A percentile compares a stretch with the other conserved stretches of the same genome.
phyloP scores from a whole-genome alignment of 2,797 vertebrate genomes.

The Botia kubotai region DNA sequence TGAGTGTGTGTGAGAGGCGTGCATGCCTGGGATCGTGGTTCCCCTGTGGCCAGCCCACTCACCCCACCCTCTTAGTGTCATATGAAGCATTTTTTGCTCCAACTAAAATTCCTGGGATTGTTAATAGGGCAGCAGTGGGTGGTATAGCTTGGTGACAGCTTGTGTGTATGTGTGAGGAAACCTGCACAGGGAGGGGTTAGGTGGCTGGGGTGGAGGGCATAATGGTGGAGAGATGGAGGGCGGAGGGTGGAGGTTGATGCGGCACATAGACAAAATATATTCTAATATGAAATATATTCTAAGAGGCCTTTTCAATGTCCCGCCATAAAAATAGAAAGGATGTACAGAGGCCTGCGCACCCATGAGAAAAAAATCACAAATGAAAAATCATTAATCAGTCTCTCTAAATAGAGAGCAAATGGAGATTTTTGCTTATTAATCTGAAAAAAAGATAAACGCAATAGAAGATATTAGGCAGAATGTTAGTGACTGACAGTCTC shows the following conservation, averaged over 20 bases:
- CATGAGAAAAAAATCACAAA: not conserved
- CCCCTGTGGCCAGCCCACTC: slow-evolving; percentile 34
- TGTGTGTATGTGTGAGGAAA: slow-evolving; percentile 43
- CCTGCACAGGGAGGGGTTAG: slow-evolving; percentile 70
- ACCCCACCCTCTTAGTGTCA: slow-evolving; percentile 54
- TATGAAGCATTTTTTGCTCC: slow-evolving; percentile 55
- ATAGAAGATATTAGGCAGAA: too few species aligned
- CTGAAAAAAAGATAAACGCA: too few species aligned
- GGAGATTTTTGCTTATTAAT: not conserved
- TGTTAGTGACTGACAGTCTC: too few species aligned
- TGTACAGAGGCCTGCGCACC: not conserved
- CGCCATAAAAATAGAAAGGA: not conserved
- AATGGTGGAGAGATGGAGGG: slow-evolving; percentile 75
- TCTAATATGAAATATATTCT: too few species aligned
- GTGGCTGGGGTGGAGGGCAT: slow-evolving; percentile 57
- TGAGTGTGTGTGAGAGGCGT: slow-evolving; percentile 25
- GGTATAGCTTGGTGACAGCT: slow-evolving; percentile 13
- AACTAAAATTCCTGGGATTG: slow-evolving; percentile 60
- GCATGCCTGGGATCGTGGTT: slow-evolving; percentile 45
- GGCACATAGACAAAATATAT: slow-evolving; percentile 61
- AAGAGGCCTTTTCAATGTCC: not conserved
- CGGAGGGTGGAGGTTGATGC: slow-evolving; percentile 80
- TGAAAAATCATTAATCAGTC: slow-evolving; percentile 4
- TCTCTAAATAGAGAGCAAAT: not conserved
- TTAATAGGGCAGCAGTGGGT: slow-evolving; percentile 44